Evolutionary conservation across 1,140 invertebrate species (phyloP).

Genomic region (Atta colombica): DNA sequence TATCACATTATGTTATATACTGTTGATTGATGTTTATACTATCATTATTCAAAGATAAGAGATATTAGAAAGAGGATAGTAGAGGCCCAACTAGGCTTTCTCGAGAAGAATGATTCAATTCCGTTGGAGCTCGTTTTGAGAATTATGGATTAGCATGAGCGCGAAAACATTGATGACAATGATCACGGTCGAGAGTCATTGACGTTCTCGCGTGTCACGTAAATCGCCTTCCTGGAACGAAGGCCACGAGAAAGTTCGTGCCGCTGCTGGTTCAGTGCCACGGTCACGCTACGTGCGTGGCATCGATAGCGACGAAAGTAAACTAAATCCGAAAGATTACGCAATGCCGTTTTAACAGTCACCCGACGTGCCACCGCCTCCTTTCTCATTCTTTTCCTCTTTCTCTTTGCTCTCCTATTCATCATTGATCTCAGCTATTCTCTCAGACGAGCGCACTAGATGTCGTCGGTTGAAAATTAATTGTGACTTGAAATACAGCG

Average conservation of each 20-base stretch:
- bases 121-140: not conserved
- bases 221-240: conserved; percentile 78
- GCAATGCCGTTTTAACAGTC: conserved; percentile 83
- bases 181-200: conserved; percentile 64
- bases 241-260: conserved; percentile 82
- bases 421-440: conserved; percentile 2
- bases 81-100: not conserved
- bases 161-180: conserved; percentile 70
- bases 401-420: conserved; percentile 8
- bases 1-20: no score
- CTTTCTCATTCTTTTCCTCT: conserved; percentile 29
- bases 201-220: conserved; percentile 77
- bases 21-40: not conserved
- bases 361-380: conserved; percentile 73
- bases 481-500: no score
- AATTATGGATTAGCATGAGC: conserved; percentile 31
- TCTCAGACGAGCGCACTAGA: not conserved
- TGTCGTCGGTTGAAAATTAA: not conserved
- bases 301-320: conserved; percentile 83
- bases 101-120: not conserved
- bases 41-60: not conserved
- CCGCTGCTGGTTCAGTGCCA: conserved; percentile 84
- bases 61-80: not conserved
- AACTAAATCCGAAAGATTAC: conserved; percentile 84
- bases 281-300: conserved; percentile 84